Percentiles rank a stretch among this genome's conserved stretches.
These are phyloP conservation scores for Fukomys damarensis DNA, from an alignment of 2,113 vertebrate genomes.

Conservation along the genomic window DNA sequence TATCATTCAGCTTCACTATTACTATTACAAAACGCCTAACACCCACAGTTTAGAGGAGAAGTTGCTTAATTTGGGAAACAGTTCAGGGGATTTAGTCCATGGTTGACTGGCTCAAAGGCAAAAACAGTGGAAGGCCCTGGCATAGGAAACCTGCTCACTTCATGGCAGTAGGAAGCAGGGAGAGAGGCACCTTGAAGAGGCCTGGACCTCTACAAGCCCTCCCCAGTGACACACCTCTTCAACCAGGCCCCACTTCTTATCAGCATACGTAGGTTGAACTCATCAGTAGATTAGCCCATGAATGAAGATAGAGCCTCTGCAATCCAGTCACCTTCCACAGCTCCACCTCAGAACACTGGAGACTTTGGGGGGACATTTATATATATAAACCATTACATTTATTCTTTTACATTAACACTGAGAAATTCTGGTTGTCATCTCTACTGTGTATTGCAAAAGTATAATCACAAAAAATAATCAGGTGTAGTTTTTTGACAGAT, in stretches of 20 bases:
- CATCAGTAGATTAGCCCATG: background rate
- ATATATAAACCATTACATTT: background rate
- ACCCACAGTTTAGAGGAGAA: background rate
- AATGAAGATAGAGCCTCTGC: background rate
- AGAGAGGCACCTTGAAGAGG: background rate
- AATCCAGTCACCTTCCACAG: background rate
- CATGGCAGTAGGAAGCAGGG: background rate
- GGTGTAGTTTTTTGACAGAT: background rate
- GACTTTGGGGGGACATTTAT: background rate
- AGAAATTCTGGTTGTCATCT: background rate
- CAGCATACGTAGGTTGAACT: background rate
- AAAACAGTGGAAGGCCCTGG: background rate
- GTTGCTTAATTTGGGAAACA: background rate
- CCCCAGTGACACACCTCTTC: background rate
- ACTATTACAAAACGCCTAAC: background rate
- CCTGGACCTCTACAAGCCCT: background rate
- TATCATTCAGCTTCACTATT: background rate
- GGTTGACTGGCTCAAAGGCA: background rate
- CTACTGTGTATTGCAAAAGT: background rate
- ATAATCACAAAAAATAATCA: background rate
- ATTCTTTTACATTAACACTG: background rate
- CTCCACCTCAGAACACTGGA: background rate
- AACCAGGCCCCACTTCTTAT: background rate
- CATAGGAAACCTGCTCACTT: background rate
- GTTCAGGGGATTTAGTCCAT: background rate